Conservation (phyloP, 2,113 vertebrate genomes). For the Eupsittula cactorum region DNA sequence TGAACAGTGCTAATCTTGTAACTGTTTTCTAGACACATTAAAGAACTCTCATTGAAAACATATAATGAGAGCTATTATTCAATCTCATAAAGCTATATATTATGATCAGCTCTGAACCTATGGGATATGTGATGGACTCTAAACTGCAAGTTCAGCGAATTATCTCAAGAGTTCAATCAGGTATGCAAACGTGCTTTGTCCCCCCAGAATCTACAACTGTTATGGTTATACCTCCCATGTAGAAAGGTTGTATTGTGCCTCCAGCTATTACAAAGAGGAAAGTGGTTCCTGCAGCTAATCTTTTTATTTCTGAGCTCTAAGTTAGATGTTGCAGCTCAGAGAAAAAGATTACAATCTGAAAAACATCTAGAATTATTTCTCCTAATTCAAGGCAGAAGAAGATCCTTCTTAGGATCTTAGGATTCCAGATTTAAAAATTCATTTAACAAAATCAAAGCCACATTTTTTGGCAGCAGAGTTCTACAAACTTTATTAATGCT, state of each 20-base stretch:
- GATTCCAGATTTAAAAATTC: not conserved
- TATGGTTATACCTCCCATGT: not conserved
- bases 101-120: not conserved
- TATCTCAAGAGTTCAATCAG: not conserved
- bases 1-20: not conserved
- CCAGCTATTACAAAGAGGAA: not conserved
- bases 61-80: not conserved
- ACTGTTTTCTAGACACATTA: not conserved
- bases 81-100: not conserved
- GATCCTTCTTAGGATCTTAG: not conserved
- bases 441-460: not conserved
- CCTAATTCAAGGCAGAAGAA: not conserved
- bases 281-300: not conserved
- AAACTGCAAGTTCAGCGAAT: not conserved
- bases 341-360: not conserved
- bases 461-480: not conserved
- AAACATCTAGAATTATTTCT: not conserved
- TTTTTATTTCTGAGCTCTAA: not conserved
- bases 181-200: not conserved
- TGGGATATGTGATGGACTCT: not conserved
- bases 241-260: not conserved
- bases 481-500: not conserved
- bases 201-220: not conserved
- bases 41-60: not conserved
- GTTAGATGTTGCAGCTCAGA: not conserved